Conservation (phyloP, 2,888 invertebrate species). For the Diachrysia chrysitis region DNA sequence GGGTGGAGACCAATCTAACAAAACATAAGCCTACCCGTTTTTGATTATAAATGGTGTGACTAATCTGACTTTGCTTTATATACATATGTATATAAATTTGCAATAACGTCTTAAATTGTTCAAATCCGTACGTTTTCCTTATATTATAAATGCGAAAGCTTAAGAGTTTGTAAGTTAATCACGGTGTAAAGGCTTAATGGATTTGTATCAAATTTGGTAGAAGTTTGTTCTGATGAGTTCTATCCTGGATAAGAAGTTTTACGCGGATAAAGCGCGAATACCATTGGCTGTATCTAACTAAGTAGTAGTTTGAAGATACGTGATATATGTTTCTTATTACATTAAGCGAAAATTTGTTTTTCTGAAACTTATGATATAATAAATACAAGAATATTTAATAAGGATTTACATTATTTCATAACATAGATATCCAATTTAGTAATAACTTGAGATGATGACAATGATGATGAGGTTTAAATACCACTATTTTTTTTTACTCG, state of each 20-base stretch:
- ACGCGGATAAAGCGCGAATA: background rate
- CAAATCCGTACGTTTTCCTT: background rate
- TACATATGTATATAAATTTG: too few relatives aligned
- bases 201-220: conserved; percentile 1
- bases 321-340: background rate
- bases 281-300: background rate
- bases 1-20: too few relatives aligned
- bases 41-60: too few relatives aligned
- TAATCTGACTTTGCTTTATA: too few relatives aligned
- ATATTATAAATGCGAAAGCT: conserved; percentile 1
- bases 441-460: too few relatives aligned
- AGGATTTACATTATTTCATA: too few relatives aligned
- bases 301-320: background rate
- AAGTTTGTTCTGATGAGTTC: background rate
- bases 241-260: background rate
- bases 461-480: too few relatives aligned
- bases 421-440: too few relatives aligned
- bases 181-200: conserved; percentile 4
- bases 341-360: background rate
- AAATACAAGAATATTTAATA: too few relatives aligned
- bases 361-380: too few relatives aligned
- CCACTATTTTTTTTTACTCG: too few relatives aligned
- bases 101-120: background rate
- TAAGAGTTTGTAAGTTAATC: background rate
- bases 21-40: too few relatives aligned